phyloP scores from a whole-genome alignment of 2,797 vertebrate genomes.

The Mus caroli region DNA sequence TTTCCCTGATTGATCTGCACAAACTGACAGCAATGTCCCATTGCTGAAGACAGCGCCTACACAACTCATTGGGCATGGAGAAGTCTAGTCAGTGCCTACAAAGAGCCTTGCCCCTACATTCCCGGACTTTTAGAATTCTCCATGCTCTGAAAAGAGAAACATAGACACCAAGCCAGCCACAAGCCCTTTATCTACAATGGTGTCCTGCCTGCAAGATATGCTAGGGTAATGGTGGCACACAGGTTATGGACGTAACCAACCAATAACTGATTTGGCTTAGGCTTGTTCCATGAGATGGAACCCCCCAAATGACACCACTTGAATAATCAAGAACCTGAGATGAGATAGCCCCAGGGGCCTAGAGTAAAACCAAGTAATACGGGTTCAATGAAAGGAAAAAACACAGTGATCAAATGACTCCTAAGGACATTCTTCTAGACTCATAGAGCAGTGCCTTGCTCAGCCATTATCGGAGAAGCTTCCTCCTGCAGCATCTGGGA shows the following conservation, averaged over 20 bases:
- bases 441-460: not conserved
- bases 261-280: not conserved
- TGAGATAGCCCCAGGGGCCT: not conserved
- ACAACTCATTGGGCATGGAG: not conserved
- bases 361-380: not conserved
- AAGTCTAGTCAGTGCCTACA: not conserved
- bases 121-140: not conserved
- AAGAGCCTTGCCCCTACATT: not conserved
- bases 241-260: not conserved
- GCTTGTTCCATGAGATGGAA: not conserved
- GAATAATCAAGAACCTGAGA: not conserved
- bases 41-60: too few relatives aligned
- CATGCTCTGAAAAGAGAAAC: not conserved
- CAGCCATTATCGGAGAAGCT: not conserved
- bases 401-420: not conserved
- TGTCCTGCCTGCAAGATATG: not conserved
- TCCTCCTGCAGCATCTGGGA: not conserved
- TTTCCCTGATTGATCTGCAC: not conserved
- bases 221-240: not conserved
- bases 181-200: not conserved
- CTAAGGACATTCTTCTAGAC: not conserved
- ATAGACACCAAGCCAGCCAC: not conserved
- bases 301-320: too few relatives aligned
- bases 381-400: too few relatives aligned
- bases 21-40: not conserved